Conservation (phyloP, 2,113 vertebrate genomes). For the Lepus timidus region DNA sequence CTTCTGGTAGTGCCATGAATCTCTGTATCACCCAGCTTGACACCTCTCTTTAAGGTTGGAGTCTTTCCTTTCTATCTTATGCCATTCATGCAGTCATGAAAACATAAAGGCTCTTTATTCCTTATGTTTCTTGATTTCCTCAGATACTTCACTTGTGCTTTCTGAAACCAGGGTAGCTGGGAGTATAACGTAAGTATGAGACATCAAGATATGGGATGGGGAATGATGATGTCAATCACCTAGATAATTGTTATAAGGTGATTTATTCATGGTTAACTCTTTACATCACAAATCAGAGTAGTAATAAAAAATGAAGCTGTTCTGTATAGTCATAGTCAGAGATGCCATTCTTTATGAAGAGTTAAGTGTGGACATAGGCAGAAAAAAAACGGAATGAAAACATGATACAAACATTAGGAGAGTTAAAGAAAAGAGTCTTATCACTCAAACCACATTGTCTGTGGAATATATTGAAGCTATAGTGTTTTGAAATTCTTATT, state of each 20-base stretch:
- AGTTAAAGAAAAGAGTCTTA: constrained; percentile 12
- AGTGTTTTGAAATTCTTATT: constrained; percentile 28
- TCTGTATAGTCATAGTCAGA: not conserved
- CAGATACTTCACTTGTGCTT: not conserved
- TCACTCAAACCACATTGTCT: constrained; percentile 41
- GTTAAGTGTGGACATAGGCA: constrained; percentile 32
- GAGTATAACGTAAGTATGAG: not conserved
- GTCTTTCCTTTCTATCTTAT: not conserved
- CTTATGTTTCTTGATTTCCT: not conserved
- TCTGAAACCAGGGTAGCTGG: not conserved
- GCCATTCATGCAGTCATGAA: not conserved
- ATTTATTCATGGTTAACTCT: constrained; percentile 28
- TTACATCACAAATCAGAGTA: constrained; percentile 1
- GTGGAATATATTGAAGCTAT: not conserved
- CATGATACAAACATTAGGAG: not conserved
- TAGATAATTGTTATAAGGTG: not conserved
- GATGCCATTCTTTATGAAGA: constrained; percentile 26
- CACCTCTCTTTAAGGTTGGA: not conserved
- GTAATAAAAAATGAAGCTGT: not conserved
- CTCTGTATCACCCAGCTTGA: not conserved
- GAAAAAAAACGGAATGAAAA: not conserved
- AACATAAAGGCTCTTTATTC: not conserved
- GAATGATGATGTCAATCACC: not conserved
- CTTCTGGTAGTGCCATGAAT: not conserved
- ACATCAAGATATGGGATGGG: not conserved